These are phyloP conservation scores for Platypus cylindrus DNA, from an alignment of 2,888 invertebrate genomes.

Conservation along the genomic window DNA sequence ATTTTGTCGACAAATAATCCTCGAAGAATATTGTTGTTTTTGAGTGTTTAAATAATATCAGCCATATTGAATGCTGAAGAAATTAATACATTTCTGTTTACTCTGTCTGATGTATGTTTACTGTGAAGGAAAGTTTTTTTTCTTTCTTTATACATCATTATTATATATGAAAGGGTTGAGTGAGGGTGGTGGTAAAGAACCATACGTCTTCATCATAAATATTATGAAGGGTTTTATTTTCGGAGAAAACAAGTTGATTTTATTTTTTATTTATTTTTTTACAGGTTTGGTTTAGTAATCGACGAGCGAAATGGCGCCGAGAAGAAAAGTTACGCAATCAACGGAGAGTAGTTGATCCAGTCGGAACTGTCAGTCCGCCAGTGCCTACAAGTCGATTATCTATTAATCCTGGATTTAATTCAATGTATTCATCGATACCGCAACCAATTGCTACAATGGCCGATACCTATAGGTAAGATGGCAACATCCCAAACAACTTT, in stretches of 20 bases:
- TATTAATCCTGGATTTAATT: constrained; percentile 79
- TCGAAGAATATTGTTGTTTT: no score
- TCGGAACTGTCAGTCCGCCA: constrained; percentile 40
- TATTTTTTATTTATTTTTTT: no score
- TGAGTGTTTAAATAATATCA: constrained; percentile 25
- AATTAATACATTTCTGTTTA: constrained; percentile 24
- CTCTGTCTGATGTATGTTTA: constrained; percentile 14
- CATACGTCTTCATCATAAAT: no score
- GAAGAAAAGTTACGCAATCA: constrained; percentile 97
- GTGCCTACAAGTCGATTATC: constrained; percentile 51
- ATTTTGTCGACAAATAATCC: constrained; percentile 17
- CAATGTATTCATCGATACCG: constrained; percentile 91
- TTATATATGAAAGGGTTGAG: no score
- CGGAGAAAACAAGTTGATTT: no score
- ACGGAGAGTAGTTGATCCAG: constrained; percentile 51
- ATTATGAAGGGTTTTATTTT: no score
- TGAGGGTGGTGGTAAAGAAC: no score
- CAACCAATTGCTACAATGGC: constrained; percentile 91
- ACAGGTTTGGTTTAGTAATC: constrained; percentile 99
- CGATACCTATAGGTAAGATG: constrained; percentile 63
- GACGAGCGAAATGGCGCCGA: constrained; percentile 96
- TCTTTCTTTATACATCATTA: no score
- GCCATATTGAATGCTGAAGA: constrained; percentile 25
- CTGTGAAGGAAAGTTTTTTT: no score
- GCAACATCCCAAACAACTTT: constrained; percentile 3